Evolutionary conservation across 2,888 invertebrate species (phyloP).

Genomic region (Drosophila tanythrix): DNA sequence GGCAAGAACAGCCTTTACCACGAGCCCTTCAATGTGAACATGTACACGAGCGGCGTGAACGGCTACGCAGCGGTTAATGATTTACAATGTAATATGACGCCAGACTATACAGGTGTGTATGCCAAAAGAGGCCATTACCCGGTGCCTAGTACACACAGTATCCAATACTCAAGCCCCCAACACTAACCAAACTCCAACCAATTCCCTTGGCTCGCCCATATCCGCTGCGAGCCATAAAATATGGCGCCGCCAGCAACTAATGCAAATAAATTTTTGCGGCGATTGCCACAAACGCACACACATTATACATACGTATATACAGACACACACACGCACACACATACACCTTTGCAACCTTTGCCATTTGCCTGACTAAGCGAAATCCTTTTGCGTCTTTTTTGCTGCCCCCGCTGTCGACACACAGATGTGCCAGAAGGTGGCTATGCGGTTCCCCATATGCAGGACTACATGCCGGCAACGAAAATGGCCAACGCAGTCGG

Average conservation of each 20-base stretch:
- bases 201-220: conserved; percentile 56
- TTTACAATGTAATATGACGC: conserved; percentile 86
- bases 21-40: conserved; percentile 86
- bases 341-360: conserved; percentile 19
- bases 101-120: conserved; percentile 87
- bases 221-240: conserved; percentile 71
- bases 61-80: conserved; percentile 85
- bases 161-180: conserved; percentile 9
- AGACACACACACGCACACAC: conserved; percentile 5
- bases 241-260: conserved; percentile 71
- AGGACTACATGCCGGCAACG: conserved; percentile 85
- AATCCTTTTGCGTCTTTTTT: conserved; percentile 49
- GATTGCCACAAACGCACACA: conserved; percentile 39
- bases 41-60: conserved; percentile 85
- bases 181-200: conserved; percentile 28
- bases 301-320: not conserved
- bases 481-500: conserved; percentile 80
- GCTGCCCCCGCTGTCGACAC: conserved; percentile 19
- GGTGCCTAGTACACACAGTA: conserved; percentile 27
- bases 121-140: conserved; percentile 14
- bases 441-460: conserved; percentile 87
- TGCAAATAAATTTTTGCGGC: conserved; percentile 77
- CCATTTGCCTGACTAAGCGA: conserved; percentile 71
- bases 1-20: conserved; percentile 85
- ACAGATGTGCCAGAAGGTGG: conserved; percentile 87